phyloP scores from a whole-genome alignment of 2,888 invertebrate species.

The Drosophila helvetica region DNA sequence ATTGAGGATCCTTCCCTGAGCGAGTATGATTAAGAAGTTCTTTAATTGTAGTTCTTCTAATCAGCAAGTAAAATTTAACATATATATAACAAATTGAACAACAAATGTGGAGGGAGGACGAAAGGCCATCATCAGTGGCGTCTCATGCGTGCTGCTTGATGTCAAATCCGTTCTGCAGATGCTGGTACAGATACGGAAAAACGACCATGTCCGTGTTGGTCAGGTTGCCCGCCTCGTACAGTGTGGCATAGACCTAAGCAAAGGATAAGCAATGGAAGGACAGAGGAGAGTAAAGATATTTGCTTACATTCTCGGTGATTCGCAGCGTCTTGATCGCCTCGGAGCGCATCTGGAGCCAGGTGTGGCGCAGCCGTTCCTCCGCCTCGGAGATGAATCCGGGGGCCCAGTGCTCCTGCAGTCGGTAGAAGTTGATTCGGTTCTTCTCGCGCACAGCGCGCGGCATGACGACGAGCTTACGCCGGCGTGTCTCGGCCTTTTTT shows the following conservation, averaged over 20 bases:
- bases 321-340: conserved; percentile 71
- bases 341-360: conserved; percentile 74
- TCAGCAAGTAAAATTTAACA: conserved; percentile 26
- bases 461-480: conserved; percentile 67
- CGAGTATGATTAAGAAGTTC: too few relatives aligned
- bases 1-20: too few relatives aligned
- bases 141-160: conserved; percentile 47
- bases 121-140: not conserved
- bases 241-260: conserved; percentile 75
- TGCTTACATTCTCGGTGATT: conserved; percentile 75
- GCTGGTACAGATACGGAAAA: conserved; percentile 78
- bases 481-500: conserved; percentile 57
- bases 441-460: conserved; percentile 85
- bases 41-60: not conserved
- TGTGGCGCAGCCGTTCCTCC: conserved; percentile 88
- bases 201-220: conserved; percentile 81
- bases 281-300: not conserved
- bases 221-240: conserved; percentile 75
- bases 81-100: conserved; percentile 16
- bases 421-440: conserved; percentile 60
- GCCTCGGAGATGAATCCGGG: conserved; percentile 83
- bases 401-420: conserved; percentile 75
- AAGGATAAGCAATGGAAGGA: not conserved
- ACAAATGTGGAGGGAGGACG: not conserved
- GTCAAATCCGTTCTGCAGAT: conserved; percentile 65